Conservation (phyloP, 2,113 vertebrate genomes). For the Rattus rattus region DNA sequence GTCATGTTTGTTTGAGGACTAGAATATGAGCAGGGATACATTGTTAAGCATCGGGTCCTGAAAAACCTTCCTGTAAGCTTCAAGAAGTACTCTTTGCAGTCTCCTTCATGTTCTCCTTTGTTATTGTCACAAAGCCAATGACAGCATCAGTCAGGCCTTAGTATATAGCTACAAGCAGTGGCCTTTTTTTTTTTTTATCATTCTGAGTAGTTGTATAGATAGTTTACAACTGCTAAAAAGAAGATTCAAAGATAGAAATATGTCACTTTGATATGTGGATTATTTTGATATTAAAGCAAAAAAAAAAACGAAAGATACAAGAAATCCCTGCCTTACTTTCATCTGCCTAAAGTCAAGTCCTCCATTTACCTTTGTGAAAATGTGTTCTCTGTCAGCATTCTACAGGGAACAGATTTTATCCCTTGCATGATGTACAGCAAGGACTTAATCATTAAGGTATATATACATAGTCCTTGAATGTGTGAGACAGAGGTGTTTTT, state of each 20-base stretch:
- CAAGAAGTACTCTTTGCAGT: slow-evolving; percentile 6
- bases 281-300: not conserved
- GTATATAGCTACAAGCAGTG: not conserved
- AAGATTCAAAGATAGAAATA: not conserved
- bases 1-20: not conserved
- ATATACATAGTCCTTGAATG: not conserved
- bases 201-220: not conserved
- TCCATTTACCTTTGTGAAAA: not conserved
- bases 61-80: not conserved
- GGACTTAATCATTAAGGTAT: not conserved
- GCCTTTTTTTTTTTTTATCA: not conserved
- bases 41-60: not conserved
- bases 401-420: not conserved
- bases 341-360: not conserved
- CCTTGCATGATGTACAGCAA: not conserved
- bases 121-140: slow-evolving; percentile 40
- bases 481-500: not conserved
- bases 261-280: not conserved
- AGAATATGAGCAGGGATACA: not conserved
- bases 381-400: no score
- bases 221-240: not conserved
- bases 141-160: not conserved
- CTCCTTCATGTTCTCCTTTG: slow-evolving; percentile 24
- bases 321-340: not conserved
- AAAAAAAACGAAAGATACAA: not conserved